phyloP scores from a whole-genome alignment of 1,140 invertebrate species.

The Periplaneta americana region DNA sequence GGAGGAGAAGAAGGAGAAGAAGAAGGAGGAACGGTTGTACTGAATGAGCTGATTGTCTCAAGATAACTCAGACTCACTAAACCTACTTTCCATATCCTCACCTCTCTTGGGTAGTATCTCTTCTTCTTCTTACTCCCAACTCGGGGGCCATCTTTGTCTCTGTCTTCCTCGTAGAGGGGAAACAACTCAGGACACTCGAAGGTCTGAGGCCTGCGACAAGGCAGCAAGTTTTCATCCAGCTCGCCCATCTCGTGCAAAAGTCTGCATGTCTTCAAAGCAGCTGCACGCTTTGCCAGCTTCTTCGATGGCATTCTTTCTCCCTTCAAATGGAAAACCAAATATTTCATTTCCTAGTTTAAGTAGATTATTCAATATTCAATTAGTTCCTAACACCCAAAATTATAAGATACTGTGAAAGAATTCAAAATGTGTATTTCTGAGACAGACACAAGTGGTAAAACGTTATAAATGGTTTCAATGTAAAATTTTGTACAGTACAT shows the following conservation, averaged over 20 bases:
- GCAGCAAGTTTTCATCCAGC: conserved; percentile 71
- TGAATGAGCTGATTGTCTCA: neutral
- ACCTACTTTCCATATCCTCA: conserved; percentile 5
- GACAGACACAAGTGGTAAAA: no score
- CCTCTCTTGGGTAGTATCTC: conserved; percentile 65
- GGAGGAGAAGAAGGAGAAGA: neutral
- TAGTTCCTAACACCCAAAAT: no score
- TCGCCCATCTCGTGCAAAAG: conserved; percentile 66
- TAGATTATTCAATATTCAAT: neutral
- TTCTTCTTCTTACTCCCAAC: conserved; percentile 66
- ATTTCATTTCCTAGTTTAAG: neutral
- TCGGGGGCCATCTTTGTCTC: conserved; percentile 32
- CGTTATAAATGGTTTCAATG: no score
- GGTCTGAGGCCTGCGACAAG: conserved; percentile 48
- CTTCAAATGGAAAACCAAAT: no score
- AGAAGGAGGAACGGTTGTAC: neutral
- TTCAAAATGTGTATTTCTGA: no score
- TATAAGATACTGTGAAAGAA: no score
- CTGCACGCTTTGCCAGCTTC: conserved; percentile 70
- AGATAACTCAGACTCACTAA: neutral
- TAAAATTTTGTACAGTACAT: no score
- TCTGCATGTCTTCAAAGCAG: conserved; percentile 70
- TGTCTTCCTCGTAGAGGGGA: conserved; percentile 28
- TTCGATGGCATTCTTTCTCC: conserved; percentile 50
- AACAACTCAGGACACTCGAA: conserved; percentile 20